Conservation (phyloP, 2,113 vertebrate species). For the Lethenteron reissneri region DNA sequence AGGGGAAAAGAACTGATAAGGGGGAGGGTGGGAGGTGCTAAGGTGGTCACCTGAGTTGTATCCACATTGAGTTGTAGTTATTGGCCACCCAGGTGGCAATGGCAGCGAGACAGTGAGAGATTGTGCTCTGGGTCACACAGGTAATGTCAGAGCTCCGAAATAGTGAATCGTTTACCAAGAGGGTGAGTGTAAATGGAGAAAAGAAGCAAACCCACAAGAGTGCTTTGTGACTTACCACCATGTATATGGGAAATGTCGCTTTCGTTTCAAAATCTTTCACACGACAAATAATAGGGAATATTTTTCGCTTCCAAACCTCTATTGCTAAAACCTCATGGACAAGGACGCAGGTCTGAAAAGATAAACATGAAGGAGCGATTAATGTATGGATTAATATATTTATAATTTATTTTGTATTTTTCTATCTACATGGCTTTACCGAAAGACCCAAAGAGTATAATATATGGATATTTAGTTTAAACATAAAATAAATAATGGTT, state of each 20-base stretch:
- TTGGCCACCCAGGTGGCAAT: neutral
- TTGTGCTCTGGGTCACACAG: neutral
- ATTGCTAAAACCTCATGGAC: conserved; percentile 54
- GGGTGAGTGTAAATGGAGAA: neutral
- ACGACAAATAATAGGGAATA: conserved; percentile 54
- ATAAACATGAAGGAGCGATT: conserved; percentile 4
- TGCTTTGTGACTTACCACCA: conserved; percentile 47
- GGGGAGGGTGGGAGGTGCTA: too few species aligned
- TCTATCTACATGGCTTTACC: neutral
- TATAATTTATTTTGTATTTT: neutral
- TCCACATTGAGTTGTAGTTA: too few species aligned
- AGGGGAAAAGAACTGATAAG: too few species aligned
- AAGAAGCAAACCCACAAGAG: neutral
- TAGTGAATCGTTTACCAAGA: neutral
- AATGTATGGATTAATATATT: too few species aligned
- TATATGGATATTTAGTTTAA: neutral
- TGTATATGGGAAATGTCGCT: conserved; percentile 60
- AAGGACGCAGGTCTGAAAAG: conserved; percentile 38
- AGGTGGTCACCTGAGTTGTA: too few species aligned
- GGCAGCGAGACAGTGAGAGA: neutral
- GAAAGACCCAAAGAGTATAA: neutral
- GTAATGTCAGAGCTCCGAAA: neutral
- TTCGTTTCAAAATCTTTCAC: conserved; percentile 63
- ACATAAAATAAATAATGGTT: neutral
- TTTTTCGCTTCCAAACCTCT: conserved; percentile 74